Conservation (phyloP, 2,113 vertebrate species). For the Choloepus hoffmanni region DNA sequence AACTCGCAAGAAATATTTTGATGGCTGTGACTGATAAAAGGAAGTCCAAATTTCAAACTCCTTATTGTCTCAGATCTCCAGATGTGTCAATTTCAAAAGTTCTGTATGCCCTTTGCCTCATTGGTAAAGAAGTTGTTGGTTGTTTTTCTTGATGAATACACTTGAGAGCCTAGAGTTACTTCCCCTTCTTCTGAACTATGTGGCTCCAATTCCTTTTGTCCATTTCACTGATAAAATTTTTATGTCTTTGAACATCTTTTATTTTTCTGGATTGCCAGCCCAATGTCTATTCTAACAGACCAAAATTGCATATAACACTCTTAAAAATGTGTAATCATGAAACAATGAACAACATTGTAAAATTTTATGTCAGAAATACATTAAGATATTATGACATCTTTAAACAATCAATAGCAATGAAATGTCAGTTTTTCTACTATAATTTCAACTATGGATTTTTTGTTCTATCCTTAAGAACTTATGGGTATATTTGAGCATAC, state of each 20-base stretch:
- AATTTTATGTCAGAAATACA: neutral
- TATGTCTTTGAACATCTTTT: neutral
- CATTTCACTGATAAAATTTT: neutral
- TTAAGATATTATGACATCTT: neutral
- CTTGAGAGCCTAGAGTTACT: neutral
- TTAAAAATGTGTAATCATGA: neutral
- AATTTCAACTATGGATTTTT: neutral
- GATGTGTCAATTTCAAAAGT: neutral
- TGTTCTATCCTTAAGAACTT: neutral
- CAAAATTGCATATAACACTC: neutral
- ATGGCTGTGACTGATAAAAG: neutral
- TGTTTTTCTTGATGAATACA: neutral
- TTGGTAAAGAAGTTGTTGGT: neutral
- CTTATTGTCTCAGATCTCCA: neutral
- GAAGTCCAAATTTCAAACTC: neutral
- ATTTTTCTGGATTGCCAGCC: neutral
- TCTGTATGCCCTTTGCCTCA: neutral
- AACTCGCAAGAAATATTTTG: neutral
- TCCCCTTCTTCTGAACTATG: neutral
- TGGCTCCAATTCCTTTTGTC: neutral
- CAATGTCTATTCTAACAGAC: neutral
- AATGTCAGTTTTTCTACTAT: neutral
- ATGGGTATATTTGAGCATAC: neutral
- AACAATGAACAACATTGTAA: neutral
- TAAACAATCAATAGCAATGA: neutral